Evolutionary conservation across 2,797 vertebrate genomes (phyloP), one percentile per base, ranked within the genome.

Genomic region (Phoebastria nigripes): DNA sequence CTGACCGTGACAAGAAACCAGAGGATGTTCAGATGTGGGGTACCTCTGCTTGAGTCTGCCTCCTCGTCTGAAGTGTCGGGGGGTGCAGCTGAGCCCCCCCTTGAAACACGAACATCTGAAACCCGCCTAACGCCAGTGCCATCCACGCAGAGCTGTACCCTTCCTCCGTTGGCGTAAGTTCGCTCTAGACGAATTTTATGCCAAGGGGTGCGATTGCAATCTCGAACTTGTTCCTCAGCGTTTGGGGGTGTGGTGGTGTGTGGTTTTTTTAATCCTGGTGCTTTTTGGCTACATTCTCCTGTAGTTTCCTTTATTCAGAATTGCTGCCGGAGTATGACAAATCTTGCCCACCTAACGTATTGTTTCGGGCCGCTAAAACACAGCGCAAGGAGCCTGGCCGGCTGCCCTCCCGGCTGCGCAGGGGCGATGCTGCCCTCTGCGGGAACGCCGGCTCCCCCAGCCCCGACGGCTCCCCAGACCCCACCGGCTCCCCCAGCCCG

Each of bases 381-480:
- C 3, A 8, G 67, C 22, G n/a, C 3, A 0, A 17, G 55, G 63
- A 88, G 49, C 42, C 6, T 15, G 76, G 44, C 58, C 19, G 72
- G 35, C 35, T 18, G 58, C 82, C 71, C 72, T 51, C 44, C 52
- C 2, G 5, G 8, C 79, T 65, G 65, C 2, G 9, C 52, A 22
- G 56, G 47, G 62, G 37, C 70, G 62, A 79, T 76, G 85, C 96
- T 96, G 96, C 94, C 95, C 97, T 96, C 96, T 89, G 72, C 41
- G 81, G 96, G 95, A 81, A 51, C 14, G 1, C 54, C 4, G 2
- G 11, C 42, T 51, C 58, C 39, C 67, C 61, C 42, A 22, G 31
- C 59, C 5, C 29, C 17, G 42, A 4, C 42, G 12, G n/a, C n/a
- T 39, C 63, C 55, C 55, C 24, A 1, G 49, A 49, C 39, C 39